phyloP scores from a whole-genome alignment of 2,113 vertebrate species.

The Blennius ocellaris region DNA sequence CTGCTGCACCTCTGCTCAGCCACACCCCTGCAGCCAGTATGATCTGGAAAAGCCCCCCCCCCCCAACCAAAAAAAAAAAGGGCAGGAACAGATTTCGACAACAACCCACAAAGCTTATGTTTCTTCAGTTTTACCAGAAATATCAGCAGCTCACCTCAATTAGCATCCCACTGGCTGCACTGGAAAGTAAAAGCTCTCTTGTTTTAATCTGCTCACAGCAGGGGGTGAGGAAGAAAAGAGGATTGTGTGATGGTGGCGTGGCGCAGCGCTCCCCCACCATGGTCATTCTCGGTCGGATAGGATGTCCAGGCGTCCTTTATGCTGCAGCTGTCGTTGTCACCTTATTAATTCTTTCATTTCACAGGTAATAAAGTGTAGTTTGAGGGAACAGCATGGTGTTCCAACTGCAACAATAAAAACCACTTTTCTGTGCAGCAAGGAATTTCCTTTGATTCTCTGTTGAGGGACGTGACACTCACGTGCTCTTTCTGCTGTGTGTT shows the following conservation, averaged over 20 bases:
- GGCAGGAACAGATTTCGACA: not conserved
- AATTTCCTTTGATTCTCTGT: constrained; percentile 57
- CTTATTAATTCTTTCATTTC: constrained; percentile 82
- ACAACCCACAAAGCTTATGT: constrained; percentile 24
- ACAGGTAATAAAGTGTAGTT: constrained; percentile 81
- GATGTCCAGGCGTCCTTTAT: constrained; percentile 42
- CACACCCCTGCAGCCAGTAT: too few species aligned
- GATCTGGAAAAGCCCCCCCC: too few species aligned
- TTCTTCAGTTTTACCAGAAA: constrained; percentile 22
- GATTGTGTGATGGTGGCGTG: constrained; percentile 49
- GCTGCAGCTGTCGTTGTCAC: constrained; percentile 64
- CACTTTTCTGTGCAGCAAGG: constrained; percentile 4
- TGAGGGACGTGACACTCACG: constrained; percentile 42
- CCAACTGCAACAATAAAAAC: constrained; percentile 58
- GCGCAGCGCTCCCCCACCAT: constrained; percentile 33
- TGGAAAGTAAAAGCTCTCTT: constrained; percentile 60
- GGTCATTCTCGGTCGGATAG: not conserved
- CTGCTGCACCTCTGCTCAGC: too few species aligned
- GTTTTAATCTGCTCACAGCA: constrained; percentile 74
- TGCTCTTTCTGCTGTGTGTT: constrained; percentile 45
- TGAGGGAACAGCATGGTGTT: constrained; percentile 3
- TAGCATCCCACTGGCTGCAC: constrained; percentile 70
- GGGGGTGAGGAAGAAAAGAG: constrained; percentile 57
- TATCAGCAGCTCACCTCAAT: constrained; percentile 60
- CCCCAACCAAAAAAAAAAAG: too few species aligned